phyloP scores from a whole-genome alignment of 1,140 invertebrate genomes.

The Hylaeus anthracinus region DNA sequence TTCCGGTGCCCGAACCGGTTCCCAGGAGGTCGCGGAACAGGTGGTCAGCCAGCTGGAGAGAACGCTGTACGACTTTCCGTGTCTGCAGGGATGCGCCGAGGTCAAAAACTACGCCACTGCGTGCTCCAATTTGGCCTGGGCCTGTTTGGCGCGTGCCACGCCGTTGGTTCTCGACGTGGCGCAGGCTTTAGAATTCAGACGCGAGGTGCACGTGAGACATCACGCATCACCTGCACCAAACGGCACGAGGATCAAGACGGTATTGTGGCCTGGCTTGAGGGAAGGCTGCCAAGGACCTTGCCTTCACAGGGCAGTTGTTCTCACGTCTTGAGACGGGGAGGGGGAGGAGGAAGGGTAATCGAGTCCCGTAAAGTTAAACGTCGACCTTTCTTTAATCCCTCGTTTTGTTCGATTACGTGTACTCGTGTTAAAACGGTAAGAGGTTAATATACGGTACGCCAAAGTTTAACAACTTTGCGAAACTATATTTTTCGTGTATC shows the following conservation, averaged over 20 bases:
- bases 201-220: conserved; percentile 85
- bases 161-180: conserved; percentile 70
- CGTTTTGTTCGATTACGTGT: no score
- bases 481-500: no score
- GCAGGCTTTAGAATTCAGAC: conserved; percentile 78
- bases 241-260: conserved; percentile 83
- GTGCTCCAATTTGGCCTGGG: conserved; percentile 86
- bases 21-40: conserved; percentile 69
- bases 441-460: no score
- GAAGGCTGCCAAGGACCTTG: conserved; percentile 84
- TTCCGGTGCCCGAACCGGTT: conserved; percentile 68
- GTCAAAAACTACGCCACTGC: conserved; percentile 84
- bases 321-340: conserved; percentile 77
- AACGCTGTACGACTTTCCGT: conserved; percentile 89
- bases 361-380: no score
- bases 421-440: no score
- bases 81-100: conserved; percentile 84
- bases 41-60: conserved; percentile 71
- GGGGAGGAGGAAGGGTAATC: no score
- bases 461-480: no score
- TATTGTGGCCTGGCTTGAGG: conserved; percentile 87
- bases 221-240: conserved; percentile 83
- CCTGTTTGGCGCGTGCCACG: conserved; percentile 81
- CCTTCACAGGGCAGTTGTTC: conserved; percentile 87
- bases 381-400: no score